phyloP scores from a whole-genome alignment of 1,140 invertebrate species.

The Hyles vespertilio region DNA sequence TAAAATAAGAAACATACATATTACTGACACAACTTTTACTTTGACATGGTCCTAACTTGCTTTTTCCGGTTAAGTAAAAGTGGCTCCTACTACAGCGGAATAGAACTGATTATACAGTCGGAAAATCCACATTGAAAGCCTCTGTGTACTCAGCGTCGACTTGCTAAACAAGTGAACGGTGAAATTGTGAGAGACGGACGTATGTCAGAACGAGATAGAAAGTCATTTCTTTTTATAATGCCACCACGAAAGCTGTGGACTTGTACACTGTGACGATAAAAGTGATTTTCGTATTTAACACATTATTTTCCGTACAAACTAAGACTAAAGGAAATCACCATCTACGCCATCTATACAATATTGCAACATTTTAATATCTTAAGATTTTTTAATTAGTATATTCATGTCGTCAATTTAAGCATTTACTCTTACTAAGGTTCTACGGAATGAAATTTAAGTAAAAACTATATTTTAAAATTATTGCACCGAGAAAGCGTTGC shows the following conservation, averaged over 20 bases:
- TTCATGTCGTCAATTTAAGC: no score
- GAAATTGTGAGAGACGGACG: constrained; percentile 63
- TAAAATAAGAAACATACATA: constrained; percentile 73
- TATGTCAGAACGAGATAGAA: constrained; percentile 44
- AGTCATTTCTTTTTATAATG: constrained; percentile 60
- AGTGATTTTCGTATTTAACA: not conserved
- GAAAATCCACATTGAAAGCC: constrained; percentile 21
- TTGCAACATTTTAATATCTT: no score
- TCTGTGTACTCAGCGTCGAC: constrained; percentile 35
- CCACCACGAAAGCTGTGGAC: constrained; percentile 30
- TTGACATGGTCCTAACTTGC: constrained; percentile 40
- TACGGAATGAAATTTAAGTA: no score
- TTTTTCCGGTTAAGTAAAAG: constrained; percentile 20
- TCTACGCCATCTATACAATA: no score
- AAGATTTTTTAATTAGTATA: no score
- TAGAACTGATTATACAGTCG: constrained; percentile 14
- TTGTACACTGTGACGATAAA: constrained; percentile 7
- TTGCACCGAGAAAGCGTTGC: no score
- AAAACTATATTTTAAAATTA: no score
- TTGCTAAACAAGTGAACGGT: constrained; percentile 74
- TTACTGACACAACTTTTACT: constrained; percentile 37
- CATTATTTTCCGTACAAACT: no score
- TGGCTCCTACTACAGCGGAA: constrained; percentile 11
- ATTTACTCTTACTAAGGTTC: no score
- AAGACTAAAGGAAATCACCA: no score